Evolutionary conservation across 2,113 vertebrate species (phyloP).

Genomic region (Rallus limicola): DNA sequence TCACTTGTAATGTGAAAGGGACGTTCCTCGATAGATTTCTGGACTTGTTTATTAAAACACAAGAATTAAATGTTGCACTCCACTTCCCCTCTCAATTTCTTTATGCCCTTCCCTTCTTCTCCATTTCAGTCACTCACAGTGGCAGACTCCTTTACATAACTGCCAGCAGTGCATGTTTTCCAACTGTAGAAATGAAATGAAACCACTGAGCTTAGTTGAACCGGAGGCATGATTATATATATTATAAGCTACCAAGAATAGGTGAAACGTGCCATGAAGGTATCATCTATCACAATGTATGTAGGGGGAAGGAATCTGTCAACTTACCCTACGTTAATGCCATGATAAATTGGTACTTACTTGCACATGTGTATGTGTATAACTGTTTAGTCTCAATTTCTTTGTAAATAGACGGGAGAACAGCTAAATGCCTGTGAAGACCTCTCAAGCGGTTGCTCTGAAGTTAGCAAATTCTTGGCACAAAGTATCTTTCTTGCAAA

Average conservation of each 20-base stretch:
- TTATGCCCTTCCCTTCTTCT: background rate
- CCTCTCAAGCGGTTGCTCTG: background rate
- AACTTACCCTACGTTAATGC: background rate
- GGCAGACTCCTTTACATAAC: background rate
- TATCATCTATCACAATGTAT: background rate
- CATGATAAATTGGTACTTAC: background rate
- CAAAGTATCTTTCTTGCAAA: slow-evolving; percentile 7
- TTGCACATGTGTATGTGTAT: background rate
- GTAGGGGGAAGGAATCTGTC: background rate
- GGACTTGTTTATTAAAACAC: slow-evolving; percentile 25
- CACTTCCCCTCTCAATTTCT: background rate
- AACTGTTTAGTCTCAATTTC: background rate
- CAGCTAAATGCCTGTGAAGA: background rate
- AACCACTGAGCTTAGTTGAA: background rate
- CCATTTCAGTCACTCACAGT: background rate
- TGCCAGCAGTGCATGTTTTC: background rate
- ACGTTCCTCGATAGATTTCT: background rate
- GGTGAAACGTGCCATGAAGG: background rate
- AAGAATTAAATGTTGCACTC: background rate
- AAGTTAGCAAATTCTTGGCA: slow-evolving; percentile 30
- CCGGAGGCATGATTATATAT: background rate
- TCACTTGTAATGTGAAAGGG: background rate
- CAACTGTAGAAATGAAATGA: background rate
- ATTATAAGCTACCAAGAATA: background rate
- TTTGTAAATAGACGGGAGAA: background rate